A percentile compares a stretch with the other conserved stretches of the same genome.
Conservation (phyloP, 2,888 invertebrate species). For the Dolomedes plantarius region DNA sequence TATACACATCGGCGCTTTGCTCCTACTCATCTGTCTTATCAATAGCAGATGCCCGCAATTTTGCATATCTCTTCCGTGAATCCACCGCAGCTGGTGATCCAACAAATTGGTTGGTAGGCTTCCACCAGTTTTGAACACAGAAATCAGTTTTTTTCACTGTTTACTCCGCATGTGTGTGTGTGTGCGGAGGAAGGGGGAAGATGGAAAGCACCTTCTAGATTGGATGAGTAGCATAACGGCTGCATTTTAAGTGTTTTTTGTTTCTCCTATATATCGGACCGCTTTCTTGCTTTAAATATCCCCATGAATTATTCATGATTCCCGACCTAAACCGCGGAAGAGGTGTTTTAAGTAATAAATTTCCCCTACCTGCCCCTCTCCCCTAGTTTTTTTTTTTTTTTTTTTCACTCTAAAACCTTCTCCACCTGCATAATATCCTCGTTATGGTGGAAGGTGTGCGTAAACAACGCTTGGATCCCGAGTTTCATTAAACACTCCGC, state of each 20-base stretch:
- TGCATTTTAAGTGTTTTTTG: slow-evolving; percentile 29
- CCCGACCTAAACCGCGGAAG: slow-evolving; percentile 5
- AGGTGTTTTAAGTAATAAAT: slow-evolving; percentile 54
- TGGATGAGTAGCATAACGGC: slow-evolving; percentile 13
- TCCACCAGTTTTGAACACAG: background rate
- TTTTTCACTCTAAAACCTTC: background rate
- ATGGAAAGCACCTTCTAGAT: background rate
- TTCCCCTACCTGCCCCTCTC: background rate
- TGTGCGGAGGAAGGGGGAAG: background rate
- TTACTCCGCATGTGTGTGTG: background rate
- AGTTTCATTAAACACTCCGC: background rate
- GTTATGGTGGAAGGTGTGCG: background rate
- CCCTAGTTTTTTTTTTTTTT: background rate
- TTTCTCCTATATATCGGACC: slow-evolving; percentile 6
- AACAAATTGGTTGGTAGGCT: background rate
- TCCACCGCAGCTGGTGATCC: slow-evolving; percentile 15
- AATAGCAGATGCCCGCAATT: background rate
- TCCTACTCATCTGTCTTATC: background rate
- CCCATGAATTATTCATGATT: slow-evolving; percentile 40
- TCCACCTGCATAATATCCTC: slow-evolving; percentile 13
- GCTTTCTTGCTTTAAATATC: slow-evolving; percentile 26
- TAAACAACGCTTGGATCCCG: background rate
- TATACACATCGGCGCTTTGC: no score
- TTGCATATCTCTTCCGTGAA: background rate
- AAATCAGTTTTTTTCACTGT: slow-evolving; percentile 9